Conservation (phyloP, 2,797 vertebrate genomes). For the Phataginus tetradactyla region DNA sequence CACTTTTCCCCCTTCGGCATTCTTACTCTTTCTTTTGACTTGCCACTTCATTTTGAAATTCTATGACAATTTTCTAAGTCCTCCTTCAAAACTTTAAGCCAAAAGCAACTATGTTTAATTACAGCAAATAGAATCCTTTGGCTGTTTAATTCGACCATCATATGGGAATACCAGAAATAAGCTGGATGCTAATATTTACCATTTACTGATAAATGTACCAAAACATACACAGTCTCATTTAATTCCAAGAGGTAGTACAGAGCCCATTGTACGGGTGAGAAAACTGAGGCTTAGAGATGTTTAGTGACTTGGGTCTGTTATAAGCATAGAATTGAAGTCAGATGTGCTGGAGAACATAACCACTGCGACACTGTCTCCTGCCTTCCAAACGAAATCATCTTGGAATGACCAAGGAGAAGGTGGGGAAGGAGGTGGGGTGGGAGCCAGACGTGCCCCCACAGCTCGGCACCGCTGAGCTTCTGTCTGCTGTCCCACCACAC, state of each 20-base stretch:
- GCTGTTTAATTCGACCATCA: background rate
- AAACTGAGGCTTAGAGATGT: background rate
- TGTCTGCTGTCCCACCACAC: background rate
- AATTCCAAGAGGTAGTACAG: too few species aligned
- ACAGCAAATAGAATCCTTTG: background rate
- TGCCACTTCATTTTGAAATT: constrained; percentile 24
- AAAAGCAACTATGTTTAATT: background rate
- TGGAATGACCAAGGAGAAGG: background rate
- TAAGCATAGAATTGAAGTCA: background rate
- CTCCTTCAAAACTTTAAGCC: constrained; percentile 1
- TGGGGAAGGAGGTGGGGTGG: background rate
- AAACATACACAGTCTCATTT: background rate
- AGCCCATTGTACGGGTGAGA: background rate
- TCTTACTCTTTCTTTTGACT: background rate
- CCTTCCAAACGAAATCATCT: background rate
- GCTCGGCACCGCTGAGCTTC: background rate
- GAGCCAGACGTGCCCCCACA: background rate
- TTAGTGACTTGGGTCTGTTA: background rate
- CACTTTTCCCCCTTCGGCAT: background rate
- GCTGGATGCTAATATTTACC: background rate
- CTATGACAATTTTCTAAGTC: background rate
- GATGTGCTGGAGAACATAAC: background rate
- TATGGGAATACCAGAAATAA: background rate
- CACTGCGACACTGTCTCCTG: background rate
- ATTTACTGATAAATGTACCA: background rate